phyloP scores from a whole-genome alignment of 2,888 invertebrate genomes.

The Lottia gigantea region DNA sequence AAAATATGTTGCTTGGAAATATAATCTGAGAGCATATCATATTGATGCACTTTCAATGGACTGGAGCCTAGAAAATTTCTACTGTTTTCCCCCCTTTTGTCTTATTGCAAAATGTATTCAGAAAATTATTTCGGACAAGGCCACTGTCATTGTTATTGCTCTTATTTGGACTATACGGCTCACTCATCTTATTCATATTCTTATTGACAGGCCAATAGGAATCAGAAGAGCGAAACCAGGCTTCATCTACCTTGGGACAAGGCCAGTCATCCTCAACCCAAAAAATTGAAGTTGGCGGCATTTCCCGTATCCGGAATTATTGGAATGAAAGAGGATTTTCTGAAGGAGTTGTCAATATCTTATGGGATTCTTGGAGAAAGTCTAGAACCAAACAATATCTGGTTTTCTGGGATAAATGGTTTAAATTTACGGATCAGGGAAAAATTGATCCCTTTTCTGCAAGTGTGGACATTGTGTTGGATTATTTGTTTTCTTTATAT shows the following conservation, averaged over 20 bases:
- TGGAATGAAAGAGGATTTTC: slow-evolving; percentile 23
- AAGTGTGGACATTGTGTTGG: slow-evolving; percentile 21
- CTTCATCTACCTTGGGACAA: slow-evolving; percentile 20
- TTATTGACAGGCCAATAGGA: slow-evolving; percentile 18
- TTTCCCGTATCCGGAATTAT: slow-evolving; percentile 29
- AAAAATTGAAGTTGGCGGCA: slow-evolving; percentile 26
- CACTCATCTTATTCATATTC: slow-evolving; percentile 17
- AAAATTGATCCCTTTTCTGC: slow-evolving; percentile 29
- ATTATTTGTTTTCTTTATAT: slow-evolving; percentile 22
- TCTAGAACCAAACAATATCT: slow-evolving; percentile 28
- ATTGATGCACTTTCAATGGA: slow-evolving; percentile 31
- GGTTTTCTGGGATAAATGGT: slow-evolving; percentile 25
- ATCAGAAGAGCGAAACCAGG: slow-evolving; percentile 13
- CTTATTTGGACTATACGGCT: slow-evolving; percentile 35
- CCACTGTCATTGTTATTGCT: slow-evolving; percentile 22
- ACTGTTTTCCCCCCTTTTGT: slow-evolving; percentile 36
- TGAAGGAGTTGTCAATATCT: slow-evolving; percentile 19
- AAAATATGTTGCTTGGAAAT: slow-evolving; percentile 23
- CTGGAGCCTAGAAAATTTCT: slow-evolving; percentile 18
- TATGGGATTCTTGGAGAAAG: slow-evolving; percentile 30
- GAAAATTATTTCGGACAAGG: slow-evolving; percentile 26
- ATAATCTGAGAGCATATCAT: slow-evolving; percentile 27
- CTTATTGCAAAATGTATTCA: slow-evolving; percentile 25
- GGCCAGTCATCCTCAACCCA: slow-evolving; percentile 9
- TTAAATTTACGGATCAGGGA: slow-evolving; percentile 25